Base-by-base conservation (phyloP, 2,888 invertebrate species). In the Hypercompe scribonia region DNA sequence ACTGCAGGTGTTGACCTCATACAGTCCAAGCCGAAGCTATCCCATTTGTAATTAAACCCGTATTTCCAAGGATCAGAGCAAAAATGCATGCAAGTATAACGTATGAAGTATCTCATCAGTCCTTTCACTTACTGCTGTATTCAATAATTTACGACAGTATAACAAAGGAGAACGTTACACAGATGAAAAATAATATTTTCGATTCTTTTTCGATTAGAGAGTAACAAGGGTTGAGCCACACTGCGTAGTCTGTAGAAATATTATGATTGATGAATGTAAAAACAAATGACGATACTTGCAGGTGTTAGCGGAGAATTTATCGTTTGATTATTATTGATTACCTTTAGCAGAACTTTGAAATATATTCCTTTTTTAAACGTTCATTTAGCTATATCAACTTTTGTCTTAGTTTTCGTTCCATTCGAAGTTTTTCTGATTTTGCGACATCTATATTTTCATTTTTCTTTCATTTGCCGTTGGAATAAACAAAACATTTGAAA, bases 251-350 rank as follows among this genome's bases (percentile, higher is more conserved):
- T 33, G 42, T 71, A 58, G 39, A 61, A 66, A 54, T 36, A 24
- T 68, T n/a, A 50, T 50, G n/a, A 54, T 63, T 67, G 66, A 72
- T 67, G 36, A 71, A 61, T 61, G 61, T 61, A 67, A 58, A 71
- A 61, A 65, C 36, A 36, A 65, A 31, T 1, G 21, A 31, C 65
- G 65, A 71, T 5, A 64, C 28, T 65, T 54, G 28, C 50, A 42
- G 36, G 15, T 39, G 65, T 71, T 58, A 31, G 24, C 39, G 54
- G 58, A 71, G 36, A 28, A 71, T 67, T 71, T 71, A 61, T 71
- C 61, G 15, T 67, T 36, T 58, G 58, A 65, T 65, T 58, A 28
- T 58, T 31, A 31, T 61, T 61, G 54, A 71, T 71, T 42, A 67
- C 15, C 33, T 28, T 21, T 11, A 18, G 54, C 5, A 31, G 13